A percentile compares a stretch with the other conserved stretches of the same genome.
Conservation (phyloP, 2,888 invertebrate species). For the Xiphydria camelus region DNA sequence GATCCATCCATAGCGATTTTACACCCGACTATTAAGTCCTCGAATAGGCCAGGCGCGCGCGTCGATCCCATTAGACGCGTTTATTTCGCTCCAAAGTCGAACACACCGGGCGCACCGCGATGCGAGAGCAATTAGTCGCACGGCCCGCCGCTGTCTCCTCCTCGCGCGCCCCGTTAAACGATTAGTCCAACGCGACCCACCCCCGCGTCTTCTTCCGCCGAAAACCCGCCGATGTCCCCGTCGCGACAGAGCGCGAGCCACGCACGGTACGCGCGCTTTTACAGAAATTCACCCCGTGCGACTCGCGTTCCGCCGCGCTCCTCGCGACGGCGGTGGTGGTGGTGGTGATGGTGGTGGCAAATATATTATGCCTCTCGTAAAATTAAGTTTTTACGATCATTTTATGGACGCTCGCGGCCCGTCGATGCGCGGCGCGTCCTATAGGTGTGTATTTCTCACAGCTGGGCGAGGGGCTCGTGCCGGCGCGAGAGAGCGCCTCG, state of each 20-base stretch:
- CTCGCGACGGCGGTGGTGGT: conserved; percentile 12
- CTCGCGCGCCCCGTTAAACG: too few species aligned
- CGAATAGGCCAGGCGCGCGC: too few species aligned
- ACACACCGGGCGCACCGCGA: too few species aligned
- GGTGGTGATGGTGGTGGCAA: conserved; percentile 47
- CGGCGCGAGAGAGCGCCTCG: conserved; percentile 27
- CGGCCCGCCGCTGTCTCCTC: too few species aligned
- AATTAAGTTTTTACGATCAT: conserved; percentile 59
- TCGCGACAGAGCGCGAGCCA: too few species aligned
- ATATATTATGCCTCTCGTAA: conserved; percentile 59
- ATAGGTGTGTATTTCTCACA: conserved; percentile 37
- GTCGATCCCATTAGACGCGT: too few species aligned
- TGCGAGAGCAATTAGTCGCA: too few species aligned
- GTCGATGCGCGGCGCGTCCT: conserved; percentile 42
- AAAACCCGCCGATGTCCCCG: neutral
- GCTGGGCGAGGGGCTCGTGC: conserved; percentile 25
- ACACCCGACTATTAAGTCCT: too few species aligned
- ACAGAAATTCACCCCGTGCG: conserved; percentile 32
- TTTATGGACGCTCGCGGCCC: conserved; percentile 56
- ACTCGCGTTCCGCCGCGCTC: conserved; percentile 38
- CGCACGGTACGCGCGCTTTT: conserved; percentile 22
- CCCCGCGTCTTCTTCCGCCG: neutral
- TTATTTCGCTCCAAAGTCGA: too few species aligned
- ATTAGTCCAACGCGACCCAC: too few species aligned
- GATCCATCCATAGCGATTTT: too few species aligned